These are phyloP conservation scores for Orius insidiosus DNA, from an alignment of 1,140 invertebrate species.

Conservation along the genomic window DNA sequence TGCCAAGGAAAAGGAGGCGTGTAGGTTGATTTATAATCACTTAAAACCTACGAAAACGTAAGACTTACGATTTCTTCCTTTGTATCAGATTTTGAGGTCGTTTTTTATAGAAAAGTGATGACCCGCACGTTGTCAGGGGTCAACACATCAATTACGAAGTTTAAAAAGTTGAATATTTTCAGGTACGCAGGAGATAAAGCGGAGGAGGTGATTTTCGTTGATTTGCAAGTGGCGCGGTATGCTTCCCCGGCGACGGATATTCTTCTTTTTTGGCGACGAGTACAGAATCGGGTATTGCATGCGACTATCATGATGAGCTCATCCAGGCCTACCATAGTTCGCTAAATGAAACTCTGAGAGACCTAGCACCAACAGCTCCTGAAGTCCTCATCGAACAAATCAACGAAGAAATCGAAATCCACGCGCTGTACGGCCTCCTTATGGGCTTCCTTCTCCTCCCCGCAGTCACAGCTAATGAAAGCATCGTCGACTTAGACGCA, in stretches of 20 bases:
- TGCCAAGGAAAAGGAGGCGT: too few species aligned
- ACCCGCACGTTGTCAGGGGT: too few species aligned
- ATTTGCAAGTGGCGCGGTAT: conserved; percentile 27
- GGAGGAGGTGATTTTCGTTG: conserved; percentile 25
- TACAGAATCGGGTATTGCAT: conserved; percentile 29
- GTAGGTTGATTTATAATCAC: too few species aligned
- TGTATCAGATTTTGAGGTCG: too few species aligned
- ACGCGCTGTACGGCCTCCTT: conserved; percentile 16
- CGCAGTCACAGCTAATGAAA: conserved; percentile 10
- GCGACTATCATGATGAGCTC: conserved; percentile 28
- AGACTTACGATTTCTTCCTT: too few species aligned
- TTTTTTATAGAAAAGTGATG: too few species aligned
- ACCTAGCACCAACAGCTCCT: conserved; percentile 11
- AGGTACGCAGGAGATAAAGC: conserved; percentile 19
- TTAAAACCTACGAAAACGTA: too few species aligned
- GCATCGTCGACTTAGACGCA: conserved; percentile 3
- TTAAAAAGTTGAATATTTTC: too few species aligned
- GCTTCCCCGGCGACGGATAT: conserved; percentile 27
- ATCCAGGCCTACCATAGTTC: conserved; percentile 36
- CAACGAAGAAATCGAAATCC: conserved; percentile 13
- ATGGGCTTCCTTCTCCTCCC: conserved; percentile 18
- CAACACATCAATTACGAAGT: conserved; percentile 4
- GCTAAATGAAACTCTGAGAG: conserved; percentile 20
- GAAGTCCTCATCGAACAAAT: conserved; percentile 10
- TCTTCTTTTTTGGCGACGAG: conserved; percentile 27